These are phyloP conservation scores for Procavia capensis DNA, from an alignment of 2,113 vertebrate genomes.

Conservation along the genomic window DNA sequence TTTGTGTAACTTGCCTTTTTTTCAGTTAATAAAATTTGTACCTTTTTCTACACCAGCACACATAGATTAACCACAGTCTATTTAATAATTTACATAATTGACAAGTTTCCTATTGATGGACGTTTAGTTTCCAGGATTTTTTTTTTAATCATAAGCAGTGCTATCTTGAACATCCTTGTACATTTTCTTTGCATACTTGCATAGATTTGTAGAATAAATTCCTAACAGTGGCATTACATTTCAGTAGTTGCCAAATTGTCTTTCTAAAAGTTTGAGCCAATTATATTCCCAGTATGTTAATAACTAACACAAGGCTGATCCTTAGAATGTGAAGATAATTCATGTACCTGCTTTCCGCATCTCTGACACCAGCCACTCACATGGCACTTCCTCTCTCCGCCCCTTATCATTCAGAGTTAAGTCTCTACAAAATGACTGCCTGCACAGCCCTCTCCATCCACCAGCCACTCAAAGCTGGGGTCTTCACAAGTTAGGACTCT, in stretches of 20 bases:
- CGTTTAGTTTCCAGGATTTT: neutral
- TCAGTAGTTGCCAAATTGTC: constrained; percentile 42
- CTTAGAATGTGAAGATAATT: neutral
- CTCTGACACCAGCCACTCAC: neutral
- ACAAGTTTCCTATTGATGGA: constrained; percentile 17
- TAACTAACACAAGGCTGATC: neutral
- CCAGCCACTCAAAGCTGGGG: neutral
- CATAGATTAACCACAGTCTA: constrained; percentile 35
- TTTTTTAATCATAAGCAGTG: neutral
- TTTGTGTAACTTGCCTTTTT: constrained; percentile 44
- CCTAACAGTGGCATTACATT: constrained; percentile 12
- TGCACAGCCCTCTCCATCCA: neutral
- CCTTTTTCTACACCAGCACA: constrained; percentile 13
- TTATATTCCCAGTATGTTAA: neutral
- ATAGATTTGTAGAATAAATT: constrained; percentile 40
- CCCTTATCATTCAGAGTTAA: too few relatives aligned
- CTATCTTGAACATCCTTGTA: neutral
- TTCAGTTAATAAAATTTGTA: constrained; percentile 32
- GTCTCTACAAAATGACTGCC: neutral
- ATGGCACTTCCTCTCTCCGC: neutral
- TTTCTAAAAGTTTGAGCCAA: constrained; percentile 29
- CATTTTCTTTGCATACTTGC: constrained; percentile 19
- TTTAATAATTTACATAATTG: constrained; percentile 14
- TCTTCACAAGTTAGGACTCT: neutral
- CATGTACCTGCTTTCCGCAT: neutral